Conservation (phyloP, 2,797 vertebrate species). For the Selene dorsalis region DNA sequence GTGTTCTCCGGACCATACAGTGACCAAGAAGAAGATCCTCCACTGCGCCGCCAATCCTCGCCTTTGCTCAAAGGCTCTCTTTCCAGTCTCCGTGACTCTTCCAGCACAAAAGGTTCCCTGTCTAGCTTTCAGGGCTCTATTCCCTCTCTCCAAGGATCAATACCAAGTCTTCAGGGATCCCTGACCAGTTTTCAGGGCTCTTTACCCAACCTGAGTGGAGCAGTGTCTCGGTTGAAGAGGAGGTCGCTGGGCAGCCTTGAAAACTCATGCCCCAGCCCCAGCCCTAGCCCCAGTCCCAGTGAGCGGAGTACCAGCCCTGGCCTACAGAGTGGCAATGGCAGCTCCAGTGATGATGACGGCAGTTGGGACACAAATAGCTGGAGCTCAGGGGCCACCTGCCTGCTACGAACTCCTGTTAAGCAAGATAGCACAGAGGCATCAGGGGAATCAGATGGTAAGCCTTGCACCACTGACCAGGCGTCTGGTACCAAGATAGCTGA, state of each 20-base stretch:
- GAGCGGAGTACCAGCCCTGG: conserved; percentile 69
- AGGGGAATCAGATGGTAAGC: conserved; percentile 59
- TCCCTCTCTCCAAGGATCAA: conserved; percentile 65
- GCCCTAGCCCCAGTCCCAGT: conserved; percentile 47
- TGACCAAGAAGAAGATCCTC: conserved; percentile 76
- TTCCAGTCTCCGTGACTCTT: conserved; percentile 62
- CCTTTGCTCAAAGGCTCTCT: conserved; percentile 76
- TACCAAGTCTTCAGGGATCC: conserved; percentile 65
- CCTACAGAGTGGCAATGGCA: conserved; percentile 67
- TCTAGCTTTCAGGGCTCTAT: conserved; percentile 61
- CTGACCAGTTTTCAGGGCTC: conserved; percentile 63
- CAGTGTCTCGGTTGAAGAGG: conserved; percentile 65
- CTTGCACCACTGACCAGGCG: conserved; percentile 37
- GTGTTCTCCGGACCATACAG: conserved; percentile 79
- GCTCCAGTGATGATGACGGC: conserved; percentile 82
- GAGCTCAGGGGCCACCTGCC: conserved; percentile 86
- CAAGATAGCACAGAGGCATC: conserved; percentile 75
- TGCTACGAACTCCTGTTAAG: conserved; percentile 80
- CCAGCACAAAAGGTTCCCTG: conserved; percentile 57
- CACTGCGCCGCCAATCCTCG: conserved; percentile 73
- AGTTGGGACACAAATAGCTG: conserved; percentile 86
- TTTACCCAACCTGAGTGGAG: conserved; percentile 67
- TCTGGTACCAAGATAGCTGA: conserved; percentile 42
- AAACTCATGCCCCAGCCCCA: conserved; percentile 51
- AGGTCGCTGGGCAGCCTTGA: conserved; percentile 69